Percentiles rank a stretch among this genome's conserved stretches.
Conservation (phyloP, 2,113 vertebrate genomes). For the Chionis minor region DNA sequence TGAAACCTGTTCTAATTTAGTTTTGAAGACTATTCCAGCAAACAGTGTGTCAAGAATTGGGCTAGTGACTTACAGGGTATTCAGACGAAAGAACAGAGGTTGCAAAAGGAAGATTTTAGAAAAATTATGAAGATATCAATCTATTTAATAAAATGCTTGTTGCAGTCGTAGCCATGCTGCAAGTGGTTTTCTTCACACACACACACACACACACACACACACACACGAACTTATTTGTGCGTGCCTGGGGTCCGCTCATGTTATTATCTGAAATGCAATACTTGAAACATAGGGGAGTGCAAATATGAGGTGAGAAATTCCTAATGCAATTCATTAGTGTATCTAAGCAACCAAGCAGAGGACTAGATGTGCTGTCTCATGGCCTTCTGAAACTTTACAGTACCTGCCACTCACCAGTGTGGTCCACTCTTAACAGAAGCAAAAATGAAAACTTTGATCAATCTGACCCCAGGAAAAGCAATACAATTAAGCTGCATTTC, state of each 20-base stretch:
- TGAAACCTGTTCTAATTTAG: background rate
- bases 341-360: conserved; percentile 33
- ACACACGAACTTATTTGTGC: background rate
- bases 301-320: conserved; percentile 39
- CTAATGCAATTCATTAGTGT: conserved; percentile 15
- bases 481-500: background rate
- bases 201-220: background rate
- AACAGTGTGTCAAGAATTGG: background rate
- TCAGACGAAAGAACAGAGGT: background rate
- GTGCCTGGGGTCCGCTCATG: background rate
- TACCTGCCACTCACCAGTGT: conserved; percentile 14
- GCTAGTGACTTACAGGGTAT: background rate
- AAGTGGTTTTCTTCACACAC: background rate
- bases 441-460: conserved; percentile 4
- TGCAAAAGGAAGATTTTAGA: background rate
- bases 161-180: background rate
- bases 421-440: background rate
- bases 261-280: background rate
- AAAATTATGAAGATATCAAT: background rate
- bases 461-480: background rate
- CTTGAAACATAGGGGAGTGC: background rate
- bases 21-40: background rate
- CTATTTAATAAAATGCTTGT: background rate
- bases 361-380: conserved; percentile 20
- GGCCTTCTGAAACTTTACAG: conserved; percentile 43